Evolutionary conservation across 2,113 vertebrate genomes (phyloP).

Genomic region (Gulo gulo): DNA sequence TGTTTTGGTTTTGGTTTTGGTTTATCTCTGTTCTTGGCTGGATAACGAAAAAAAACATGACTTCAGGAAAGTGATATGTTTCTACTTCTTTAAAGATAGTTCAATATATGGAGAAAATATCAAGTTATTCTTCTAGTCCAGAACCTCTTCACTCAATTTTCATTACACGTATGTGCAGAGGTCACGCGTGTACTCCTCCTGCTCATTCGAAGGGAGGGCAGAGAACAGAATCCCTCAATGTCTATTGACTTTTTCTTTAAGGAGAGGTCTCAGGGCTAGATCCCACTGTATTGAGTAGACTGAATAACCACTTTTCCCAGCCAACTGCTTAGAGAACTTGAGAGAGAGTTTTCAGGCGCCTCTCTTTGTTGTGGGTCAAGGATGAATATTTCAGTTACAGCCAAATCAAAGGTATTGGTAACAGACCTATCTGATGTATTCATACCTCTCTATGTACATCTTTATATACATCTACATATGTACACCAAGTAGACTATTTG

Average conservation of each 20-base stretch:
- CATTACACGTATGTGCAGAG: rapidly evolving
- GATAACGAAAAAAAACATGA: neutral
- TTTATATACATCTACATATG: neutral
- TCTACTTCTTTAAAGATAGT: neutral
- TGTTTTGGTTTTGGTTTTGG: neutral
- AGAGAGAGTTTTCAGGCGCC: neutral
- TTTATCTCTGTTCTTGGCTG: neutral
- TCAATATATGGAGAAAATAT: neutral
- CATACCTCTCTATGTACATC: neutral
- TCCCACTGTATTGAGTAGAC: neutral
- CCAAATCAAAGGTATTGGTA: neutral
- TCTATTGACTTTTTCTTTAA: neutral
- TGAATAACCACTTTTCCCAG: neutral
- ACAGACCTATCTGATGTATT: neutral
- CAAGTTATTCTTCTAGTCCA: neutral
- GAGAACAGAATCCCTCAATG: neutral
- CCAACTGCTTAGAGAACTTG: neutral
- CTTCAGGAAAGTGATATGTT: neutral
- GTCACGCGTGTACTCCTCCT: rapidly evolving
- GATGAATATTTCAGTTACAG: neutral
- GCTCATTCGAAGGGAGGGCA: neutral
- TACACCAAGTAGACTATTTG: neutral
- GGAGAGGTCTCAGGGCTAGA: neutral
- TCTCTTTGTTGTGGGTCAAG: neutral
- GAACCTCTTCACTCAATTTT: rapidly evolving